Evolutionary conservation across 2,888 invertebrate species (phyloP).

Genomic region (Piscicola geometra): DNA sequence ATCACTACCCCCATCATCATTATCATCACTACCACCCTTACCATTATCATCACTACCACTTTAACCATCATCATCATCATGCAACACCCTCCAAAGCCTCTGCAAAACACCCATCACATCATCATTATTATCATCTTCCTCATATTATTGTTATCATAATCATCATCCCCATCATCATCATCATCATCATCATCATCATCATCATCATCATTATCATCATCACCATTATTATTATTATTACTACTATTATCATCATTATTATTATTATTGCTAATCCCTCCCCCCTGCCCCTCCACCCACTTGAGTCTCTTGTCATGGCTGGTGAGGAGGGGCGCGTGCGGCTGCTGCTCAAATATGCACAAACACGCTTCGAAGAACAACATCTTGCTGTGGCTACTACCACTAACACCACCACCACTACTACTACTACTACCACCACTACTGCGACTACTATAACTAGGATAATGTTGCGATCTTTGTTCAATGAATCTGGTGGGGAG

Average conservation of each 20-base stretch:
- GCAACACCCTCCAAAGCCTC: background rate
- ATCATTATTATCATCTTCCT: conserved; percentile 17
- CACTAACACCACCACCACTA: no score
- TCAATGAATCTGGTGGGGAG: no score
- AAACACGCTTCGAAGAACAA: no score
- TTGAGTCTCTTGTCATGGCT: no score
- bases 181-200: conserved; percentile 25
- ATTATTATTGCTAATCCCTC: background rate
- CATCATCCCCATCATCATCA: conserved; percentile 28
- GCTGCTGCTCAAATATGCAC: no score
- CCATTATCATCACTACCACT: background rate
- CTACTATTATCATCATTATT: background rate
- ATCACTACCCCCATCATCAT: background rate
- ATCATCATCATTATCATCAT: conserved; percentile 15
- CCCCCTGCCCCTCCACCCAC: conserved; percentile 2
- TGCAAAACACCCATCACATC: conserved; percentile 10
- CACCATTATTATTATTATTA: conserved; percentile 19
- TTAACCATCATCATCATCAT: background rate
- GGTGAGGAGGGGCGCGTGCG: no score
- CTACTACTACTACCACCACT: no score
- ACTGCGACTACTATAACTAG: no score
- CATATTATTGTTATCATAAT: conserved; percentile 18
- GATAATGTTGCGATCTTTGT: no score
- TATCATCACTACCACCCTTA: background rate
- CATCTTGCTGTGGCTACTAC: no score